Conservation (phyloP, 2,113 vertebrate species). For the Motacilla alba region DNA sequence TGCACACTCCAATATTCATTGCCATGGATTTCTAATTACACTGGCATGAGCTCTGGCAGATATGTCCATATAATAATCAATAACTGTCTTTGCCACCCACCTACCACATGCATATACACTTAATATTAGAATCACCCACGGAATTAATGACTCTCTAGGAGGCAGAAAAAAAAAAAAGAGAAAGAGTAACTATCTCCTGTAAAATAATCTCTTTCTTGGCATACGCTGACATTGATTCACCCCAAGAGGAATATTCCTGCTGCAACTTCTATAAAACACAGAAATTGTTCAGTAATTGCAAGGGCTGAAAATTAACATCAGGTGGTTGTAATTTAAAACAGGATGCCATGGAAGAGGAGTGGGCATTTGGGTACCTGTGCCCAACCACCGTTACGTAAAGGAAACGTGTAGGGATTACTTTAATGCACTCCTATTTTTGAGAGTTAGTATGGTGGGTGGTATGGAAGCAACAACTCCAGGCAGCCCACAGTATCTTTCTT, state of each 20-base stretch:
- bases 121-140: conserved; percentile 41
- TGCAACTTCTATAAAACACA: background rate
- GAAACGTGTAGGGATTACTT: background rate
- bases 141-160: conserved; percentile 31
- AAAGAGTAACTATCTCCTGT: background rate
- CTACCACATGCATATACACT: conserved; percentile 39
- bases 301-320: background rate
- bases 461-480: background rate
- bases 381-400: background rate
- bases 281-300: conserved; percentile 4
- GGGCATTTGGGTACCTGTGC: background rate
- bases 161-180: background rate
- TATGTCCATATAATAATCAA: conserved; percentile 40
- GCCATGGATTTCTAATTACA: conserved; percentile 27
- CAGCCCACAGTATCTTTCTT: conserved; percentile 21
- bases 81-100: conserved; percentile 48
- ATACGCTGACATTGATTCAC: conserved; percentile 26
- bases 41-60: conserved; percentile 25
- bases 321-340: background rate
- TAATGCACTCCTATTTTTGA: conserved; percentile 6
- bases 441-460: background rate
- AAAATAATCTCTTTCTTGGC: conserved; percentile 23
- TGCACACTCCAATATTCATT: background rate
- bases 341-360: background rate
- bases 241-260: conserved; percentile 25